These are phyloP conservation scores for Prionace glauca DNA, from an alignment of 2,797 vertebrate species.

Conservation along the genomic window DNA sequence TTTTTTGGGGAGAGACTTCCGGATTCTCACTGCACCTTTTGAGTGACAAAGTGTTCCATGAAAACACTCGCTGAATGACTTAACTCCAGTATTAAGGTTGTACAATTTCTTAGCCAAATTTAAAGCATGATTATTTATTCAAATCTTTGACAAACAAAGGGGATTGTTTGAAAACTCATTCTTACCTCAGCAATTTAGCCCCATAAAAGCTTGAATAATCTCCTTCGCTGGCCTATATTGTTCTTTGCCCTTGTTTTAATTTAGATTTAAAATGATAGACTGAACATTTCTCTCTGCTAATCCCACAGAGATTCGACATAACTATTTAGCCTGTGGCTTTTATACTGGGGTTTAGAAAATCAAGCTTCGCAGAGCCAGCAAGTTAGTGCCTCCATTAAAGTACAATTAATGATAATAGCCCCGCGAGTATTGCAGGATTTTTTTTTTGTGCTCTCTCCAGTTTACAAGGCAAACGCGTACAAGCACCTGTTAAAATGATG, in stretches of 20 bases:
- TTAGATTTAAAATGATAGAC: constrained; percentile 27
- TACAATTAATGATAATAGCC: constrained; percentile 20
- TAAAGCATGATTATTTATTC: not conserved
- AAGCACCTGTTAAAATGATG: not conserved
- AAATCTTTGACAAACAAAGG: not conserved
- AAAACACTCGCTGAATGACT: not conserved
- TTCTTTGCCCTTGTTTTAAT: constrained; percentile 7
- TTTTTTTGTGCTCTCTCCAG: not conserved
- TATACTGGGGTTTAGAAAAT: not conserved
- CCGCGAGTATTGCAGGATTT: not conserved
- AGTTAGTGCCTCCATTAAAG: not conserved
- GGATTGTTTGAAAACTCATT: not conserved
- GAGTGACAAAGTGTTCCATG: not conserved
- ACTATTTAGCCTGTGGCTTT: constrained; percentile 14
- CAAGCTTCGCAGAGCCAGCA: not conserved
- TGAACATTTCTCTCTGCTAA: not conserved
- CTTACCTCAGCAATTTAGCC: not conserved
- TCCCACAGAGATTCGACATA: not conserved
- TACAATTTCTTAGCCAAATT: not conserved
- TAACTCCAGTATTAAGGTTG: not conserved
- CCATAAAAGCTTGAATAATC: not conserved
- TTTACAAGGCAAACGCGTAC: not conserved
- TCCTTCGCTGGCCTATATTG: not conserved
- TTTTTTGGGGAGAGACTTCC: not conserved
- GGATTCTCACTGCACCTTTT: not conserved